phyloP scores from a whole-genome alignment of 2,113 vertebrate species.

The Ammodytes dubius region DNA sequence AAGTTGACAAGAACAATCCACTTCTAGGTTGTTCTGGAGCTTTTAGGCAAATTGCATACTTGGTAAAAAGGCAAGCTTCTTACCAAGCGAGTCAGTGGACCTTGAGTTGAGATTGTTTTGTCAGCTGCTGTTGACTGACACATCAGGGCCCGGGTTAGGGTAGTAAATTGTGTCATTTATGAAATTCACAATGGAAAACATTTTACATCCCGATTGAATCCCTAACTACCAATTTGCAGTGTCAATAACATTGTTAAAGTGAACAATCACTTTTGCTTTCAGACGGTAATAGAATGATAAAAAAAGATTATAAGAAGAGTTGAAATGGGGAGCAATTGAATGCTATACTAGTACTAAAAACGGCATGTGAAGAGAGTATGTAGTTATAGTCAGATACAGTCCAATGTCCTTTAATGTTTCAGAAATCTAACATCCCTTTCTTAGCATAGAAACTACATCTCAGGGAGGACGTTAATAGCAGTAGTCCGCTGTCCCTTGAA shows the following conservation, averaged over 20 bases:
- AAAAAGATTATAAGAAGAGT: not conserved
- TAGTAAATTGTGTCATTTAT: no score
- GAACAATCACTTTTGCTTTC: no score
- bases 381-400: not conserved
- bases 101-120: no score
- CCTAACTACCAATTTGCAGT: no score
- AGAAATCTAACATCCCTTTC: not conserved
- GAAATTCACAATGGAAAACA: no score
- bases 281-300: not conserved
- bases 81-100: no score
- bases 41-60: not conserved
- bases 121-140: no score
- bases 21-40: not conserved
- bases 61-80: not conserved
- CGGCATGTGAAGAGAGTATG: not conserved
- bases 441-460: not conserved
- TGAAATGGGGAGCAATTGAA: not conserved
- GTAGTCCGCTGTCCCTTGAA: not conserved
- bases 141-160: no score
- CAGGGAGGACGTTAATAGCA: slow-evolving; percentile 17
- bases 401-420: not conserved
- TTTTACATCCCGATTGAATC: no score
- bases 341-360: not conserved
- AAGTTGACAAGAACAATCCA: not conserved
- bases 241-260: no score